phyloP scores from a whole-genome alignment of 2,888 invertebrate genomes.

The Gymnosoma rotundatum region DNA sequence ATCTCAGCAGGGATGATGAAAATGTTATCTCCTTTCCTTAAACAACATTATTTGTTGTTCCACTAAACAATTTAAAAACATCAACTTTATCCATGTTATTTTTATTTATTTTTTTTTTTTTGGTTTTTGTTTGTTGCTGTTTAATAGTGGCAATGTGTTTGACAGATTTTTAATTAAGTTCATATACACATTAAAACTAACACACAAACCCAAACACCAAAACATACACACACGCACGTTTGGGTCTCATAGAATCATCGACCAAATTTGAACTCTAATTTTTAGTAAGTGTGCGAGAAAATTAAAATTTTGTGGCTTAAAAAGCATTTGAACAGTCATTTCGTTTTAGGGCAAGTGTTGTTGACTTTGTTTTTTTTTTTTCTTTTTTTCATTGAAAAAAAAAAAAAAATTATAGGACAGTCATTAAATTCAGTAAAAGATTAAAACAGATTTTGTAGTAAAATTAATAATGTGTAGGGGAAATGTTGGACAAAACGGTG shows the following conservation, averaged over 20 bases:
- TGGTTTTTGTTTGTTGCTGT: neutral
- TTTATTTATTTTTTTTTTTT: too few relatives aligned
- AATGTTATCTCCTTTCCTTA: neutral
- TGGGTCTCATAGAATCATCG: neutral
- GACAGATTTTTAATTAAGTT: conserved; percentile 17
- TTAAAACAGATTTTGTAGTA: too few relatives aligned
- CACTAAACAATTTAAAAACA: neutral
- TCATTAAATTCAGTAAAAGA: neutral
- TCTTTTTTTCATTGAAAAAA: too few relatives aligned
- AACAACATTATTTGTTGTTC: neutral
- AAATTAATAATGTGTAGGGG: too few relatives aligned
- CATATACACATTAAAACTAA: neutral
- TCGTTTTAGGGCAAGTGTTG: neutral
- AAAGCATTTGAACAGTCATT: neutral
- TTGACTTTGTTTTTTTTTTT: neutral
- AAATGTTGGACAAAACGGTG: too few relatives aligned
- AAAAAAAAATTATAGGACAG: neutral
- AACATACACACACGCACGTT: neutral
- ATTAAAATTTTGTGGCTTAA: neutral
- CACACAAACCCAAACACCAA: neutral
- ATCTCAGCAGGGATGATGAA: too few relatives aligned
- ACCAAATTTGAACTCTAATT: neutral
- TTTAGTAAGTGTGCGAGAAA: neutral
- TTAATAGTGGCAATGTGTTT: neutral
- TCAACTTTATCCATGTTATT: neutral